Conservation (phyloP, 2,888 invertebrate species). For the Hirtodrosophila trivittata region DNA sequence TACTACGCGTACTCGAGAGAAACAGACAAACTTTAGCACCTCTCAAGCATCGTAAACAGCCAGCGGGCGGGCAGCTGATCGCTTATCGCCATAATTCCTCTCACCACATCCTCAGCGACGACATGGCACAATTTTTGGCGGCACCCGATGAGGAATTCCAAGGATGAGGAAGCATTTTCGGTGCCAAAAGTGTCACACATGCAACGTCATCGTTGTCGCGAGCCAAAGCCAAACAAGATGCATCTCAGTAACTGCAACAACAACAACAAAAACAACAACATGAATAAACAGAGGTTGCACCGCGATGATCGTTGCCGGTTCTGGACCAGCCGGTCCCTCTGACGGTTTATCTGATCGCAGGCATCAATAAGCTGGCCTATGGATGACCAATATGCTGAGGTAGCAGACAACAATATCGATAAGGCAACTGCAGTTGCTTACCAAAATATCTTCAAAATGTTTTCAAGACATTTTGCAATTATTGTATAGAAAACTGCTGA, state of each 20-base stretch:
- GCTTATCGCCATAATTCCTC: conserved; percentile 64
- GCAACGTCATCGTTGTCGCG: conserved; percentile 69
- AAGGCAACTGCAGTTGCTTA: conserved; percentile 28
- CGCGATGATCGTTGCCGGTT: conserved; percentile 4
- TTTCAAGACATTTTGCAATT: conserved; percentile 23
- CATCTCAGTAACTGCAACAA: conserved; percentile 42
- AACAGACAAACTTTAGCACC: conserved; percentile 40
- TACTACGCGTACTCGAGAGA: neutral
- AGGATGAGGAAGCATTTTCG: conserved; percentile 73
- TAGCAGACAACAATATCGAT: conserved; percentile 43
- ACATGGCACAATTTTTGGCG: conserved; percentile 50
- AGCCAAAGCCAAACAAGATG: conserved; percentile 62
- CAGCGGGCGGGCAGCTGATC: conserved; percentile 62
- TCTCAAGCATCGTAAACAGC: conserved; percentile 35
- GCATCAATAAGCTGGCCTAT: conserved; percentile 67
- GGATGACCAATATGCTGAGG: conserved; percentile 55
- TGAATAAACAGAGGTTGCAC: conserved; percentile 29
- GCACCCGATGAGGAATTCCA: conserved; percentile 53
- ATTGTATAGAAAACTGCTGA: conserved; percentile 2
- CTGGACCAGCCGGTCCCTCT: conserved; percentile 38
- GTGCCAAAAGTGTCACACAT: conserved; percentile 73
- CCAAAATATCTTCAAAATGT: conserved; percentile 28
- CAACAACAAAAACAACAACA: conserved; percentile 43
- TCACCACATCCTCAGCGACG: conserved; percentile 26
- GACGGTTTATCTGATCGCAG: conserved; percentile 61